Evolutionary conservation across 2,888 invertebrate species (phyloP).

Genomic region (Zaprionus obscuricornis): DNA sequence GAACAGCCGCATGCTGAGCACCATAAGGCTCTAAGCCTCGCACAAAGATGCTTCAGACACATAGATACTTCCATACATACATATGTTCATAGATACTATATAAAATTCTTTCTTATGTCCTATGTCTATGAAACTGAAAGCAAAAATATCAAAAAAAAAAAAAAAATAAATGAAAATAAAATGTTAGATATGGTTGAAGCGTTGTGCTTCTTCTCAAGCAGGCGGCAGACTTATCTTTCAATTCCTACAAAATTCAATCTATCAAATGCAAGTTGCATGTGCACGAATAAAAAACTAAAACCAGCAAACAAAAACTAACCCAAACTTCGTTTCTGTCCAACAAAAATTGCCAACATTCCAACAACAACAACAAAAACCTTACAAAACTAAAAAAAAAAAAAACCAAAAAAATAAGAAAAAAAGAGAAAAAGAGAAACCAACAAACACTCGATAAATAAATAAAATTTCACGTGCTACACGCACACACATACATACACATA

Average conservation of each 20-base stretch:
- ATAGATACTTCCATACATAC: constrained; percentile 1
- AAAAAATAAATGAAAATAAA: no score
- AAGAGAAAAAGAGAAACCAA: constrained; percentile 28
- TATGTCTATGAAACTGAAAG: no score
- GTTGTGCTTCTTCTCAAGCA: no score
- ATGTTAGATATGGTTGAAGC: no score
- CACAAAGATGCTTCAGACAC: neutral
- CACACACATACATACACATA: constrained; percentile 6
- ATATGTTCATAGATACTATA: neutral
- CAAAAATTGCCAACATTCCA: constrained; percentile 26
- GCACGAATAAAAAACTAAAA: constrained; percentile 40
- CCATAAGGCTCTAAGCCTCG: constrained; percentile 23
- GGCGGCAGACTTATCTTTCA: constrained; percentile 27
- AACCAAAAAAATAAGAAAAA: constrained; percentile 18
- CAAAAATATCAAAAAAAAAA: no score
- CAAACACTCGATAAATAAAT: constrained; percentile 74
- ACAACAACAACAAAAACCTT: constrained; percentile 25
- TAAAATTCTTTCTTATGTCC: no score
- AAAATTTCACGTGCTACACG: constrained; percentile 59
- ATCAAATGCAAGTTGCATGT: constrained; percentile 52
- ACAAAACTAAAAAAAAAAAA: constrained; percentile 10
- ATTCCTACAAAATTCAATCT: constrained; percentile 58
- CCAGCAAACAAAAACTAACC: constrained; percentile 36
- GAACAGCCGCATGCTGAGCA: constrained; percentile 41
- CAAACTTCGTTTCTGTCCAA: constrained; percentile 35